Evolutionary conservation across 2,797 vertebrate genomes (phyloP), one percentile per base, ranked within the genome.

Genomic region (Avahi laniger): DNA sequence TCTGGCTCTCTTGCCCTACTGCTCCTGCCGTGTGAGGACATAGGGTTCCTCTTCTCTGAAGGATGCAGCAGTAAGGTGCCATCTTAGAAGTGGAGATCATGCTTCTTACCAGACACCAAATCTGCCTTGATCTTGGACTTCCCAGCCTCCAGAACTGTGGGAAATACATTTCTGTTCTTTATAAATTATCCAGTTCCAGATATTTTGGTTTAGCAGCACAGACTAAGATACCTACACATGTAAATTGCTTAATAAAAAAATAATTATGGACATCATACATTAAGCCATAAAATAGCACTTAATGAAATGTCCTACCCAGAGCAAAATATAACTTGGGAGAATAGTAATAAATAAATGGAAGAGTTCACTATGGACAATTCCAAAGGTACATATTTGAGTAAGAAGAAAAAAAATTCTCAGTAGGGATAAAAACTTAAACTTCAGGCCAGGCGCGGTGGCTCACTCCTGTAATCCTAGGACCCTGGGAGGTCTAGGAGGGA

Each of bases 211-310:
- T 35, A 38, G 24, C 41, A 81, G 11, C 4, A 57, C 13, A 24
- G 48, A 67, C 26, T 79, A 81, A 70, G 15, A 81, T 15, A 48
- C 10, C n/a, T 81, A 70, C 41, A 70, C 75, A 69, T 41, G 6
- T 35, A 76, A 92, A 92, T 38, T 63, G 5, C 26, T 70, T 91
- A 50, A 59, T 48, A 50, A 95, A 85, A 89, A 93, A 87, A 78
- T 63, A 86, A 70, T 69, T n/a, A 92, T 76, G 50, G 70, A 46
- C n/a, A 75, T 87, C 75, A 13, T 48, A 88, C n/a, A 63, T 28
- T 75, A 80, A 93, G 57, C 33, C 65, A 80, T 79, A 91, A 93
- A 95, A 75, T 75, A 83, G 48, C 65, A 76, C 59, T 86, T 84
- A 93, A 63, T 84, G 18, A 93, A 83, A 94, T 93, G 61, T 81